Base-by-base conservation (phyloP, 2,888 invertebrate species). In the Noctua comes region DNA sequence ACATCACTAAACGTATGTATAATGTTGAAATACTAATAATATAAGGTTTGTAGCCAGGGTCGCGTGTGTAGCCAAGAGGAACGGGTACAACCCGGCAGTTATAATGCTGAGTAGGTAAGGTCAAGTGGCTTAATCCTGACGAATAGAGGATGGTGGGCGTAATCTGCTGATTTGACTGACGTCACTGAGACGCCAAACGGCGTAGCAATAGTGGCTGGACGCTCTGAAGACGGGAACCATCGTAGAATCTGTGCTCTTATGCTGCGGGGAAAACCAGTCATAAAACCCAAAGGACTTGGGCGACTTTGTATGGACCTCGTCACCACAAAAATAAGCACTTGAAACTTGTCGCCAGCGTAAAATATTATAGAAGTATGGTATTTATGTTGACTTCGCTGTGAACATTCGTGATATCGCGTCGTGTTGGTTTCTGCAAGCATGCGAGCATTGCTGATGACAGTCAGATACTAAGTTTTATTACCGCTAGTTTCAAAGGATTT, bases 21-120 rank as follows among this genome's bases (percentile, higher is more conserved):
- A 66, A 66, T 76, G 72, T 79, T 71, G 86, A 62, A 86, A 84
- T 68, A 86, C 76, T 76, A 76, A 73, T 81, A 78, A 84, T 68
- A 78, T 84, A 43, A 71, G 73, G 71, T 65, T 82, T n/a, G 54
- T 68, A 24, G 13, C 31, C 83, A 81, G 65, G 81, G 88, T 73
- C 86, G 54, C 18, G 69, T 54, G 82, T n/a, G 73, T 31, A 64
- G 51, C 85, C 73, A 48, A 74, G 70, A 8, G 68, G 51, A 77
- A 83, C 73, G 43, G 51, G 43, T n/a, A 54, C 21, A 64, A 51
- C 13, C 21, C 54, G 48, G 72, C 59, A 51, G 59, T 72, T 82
- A 64, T 16, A 57, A n/a, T 24, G 59, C 46, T 54, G 36, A 65
- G 31, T 65, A 16, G 0, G 0, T 51, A 54, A 73, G 71, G 81